These are phyloP conservation scores for Neodontobutis hainanensis DNA, from an alignment of 2,113 vertebrate genomes.

Conservation along the genomic window DNA sequence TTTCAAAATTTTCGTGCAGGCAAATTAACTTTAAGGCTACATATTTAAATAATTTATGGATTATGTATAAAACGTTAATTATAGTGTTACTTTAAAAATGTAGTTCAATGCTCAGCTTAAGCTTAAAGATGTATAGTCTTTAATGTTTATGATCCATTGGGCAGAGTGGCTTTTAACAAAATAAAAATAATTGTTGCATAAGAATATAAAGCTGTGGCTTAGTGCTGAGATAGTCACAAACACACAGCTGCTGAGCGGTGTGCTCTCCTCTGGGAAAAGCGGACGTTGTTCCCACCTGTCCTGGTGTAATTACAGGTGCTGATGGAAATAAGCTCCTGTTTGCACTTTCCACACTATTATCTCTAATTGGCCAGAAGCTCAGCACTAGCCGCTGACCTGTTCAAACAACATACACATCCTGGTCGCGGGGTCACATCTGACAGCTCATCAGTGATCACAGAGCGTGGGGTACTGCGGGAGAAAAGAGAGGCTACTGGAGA, in stretches of 20 bases:
- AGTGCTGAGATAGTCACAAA: constrained; percentile 4
- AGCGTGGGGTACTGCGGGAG: constrained; percentile 8
- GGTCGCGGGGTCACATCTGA: constrained; percentile 47
- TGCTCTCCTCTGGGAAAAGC: constrained; percentile 48
- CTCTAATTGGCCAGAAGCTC: constrained; percentile 72
- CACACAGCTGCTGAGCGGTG: constrained; percentile 16
- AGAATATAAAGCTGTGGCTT: background rate
- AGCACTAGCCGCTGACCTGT: constrained; percentile 57
- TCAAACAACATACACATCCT: constrained; percentile 65
- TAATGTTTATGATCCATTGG: no score
- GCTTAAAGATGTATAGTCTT: no score
- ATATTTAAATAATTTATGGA: no score
- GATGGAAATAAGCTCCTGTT: constrained; percentile 54
- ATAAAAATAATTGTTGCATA: background rate
- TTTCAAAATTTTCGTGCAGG: no score
- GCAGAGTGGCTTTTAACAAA: background rate
- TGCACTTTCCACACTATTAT: constrained; percentile 62
- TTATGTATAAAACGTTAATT: no score
- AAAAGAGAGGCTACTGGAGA: constrained; percentile 16
- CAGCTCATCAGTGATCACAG: constrained; percentile 50
- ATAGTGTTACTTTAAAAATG: no score
- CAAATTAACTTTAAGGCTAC: no score
- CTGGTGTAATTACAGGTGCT: constrained; percentile 68
- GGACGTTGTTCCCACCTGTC: constrained; percentile 54
- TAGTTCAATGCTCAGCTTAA: no score